A percentile compares a stretch with the other conserved stretches of the same genome.
phyloP scores from a whole-genome alignment of 2,888 invertebrate genomes.

The Diaprepes abbreviatus region DNA sequence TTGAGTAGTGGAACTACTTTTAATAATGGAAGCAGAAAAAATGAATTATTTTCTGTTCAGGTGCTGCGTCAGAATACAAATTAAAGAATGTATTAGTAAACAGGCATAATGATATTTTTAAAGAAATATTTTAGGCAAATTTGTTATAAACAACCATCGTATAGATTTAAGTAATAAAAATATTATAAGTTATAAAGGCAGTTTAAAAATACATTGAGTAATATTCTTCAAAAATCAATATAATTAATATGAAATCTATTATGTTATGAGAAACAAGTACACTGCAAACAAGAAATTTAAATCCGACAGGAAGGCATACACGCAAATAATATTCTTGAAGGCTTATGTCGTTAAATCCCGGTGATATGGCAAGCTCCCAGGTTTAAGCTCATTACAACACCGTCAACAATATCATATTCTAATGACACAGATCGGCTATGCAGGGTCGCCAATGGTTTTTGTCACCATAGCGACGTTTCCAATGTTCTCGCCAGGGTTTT shows the following conservation, averaged over 20 bases:
- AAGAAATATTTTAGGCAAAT: no score
- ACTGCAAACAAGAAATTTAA: slow-evolving; percentile 15
- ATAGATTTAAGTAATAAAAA: no score
- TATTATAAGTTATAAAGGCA: no score
- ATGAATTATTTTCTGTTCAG: no score
- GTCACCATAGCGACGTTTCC: slow-evolving; percentile 51
- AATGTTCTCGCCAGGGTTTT: slow-evolving; percentile 29
- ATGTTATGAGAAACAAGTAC: not conserved
- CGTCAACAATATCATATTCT: slow-evolving; percentile 64
- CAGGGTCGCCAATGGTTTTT: slow-evolving; percentile 45
- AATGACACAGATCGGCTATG: slow-evolving; percentile 59
- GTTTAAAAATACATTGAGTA: slow-evolving; percentile 5
- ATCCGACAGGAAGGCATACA: not conserved
- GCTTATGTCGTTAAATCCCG: slow-evolving; percentile 33
- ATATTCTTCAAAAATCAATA: slow-evolving; percentile 8
- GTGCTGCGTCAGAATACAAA: no score
- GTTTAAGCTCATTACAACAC: slow-evolving; percentile 56
- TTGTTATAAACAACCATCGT: no score
- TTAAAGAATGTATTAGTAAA: no score
- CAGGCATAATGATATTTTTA: no score
- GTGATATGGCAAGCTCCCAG: slow-evolving; percentile 34
- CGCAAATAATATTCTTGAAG: slow-evolving; percentile 31
- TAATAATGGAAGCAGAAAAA: no score
- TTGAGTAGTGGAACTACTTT: no score
- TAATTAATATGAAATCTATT: slow-evolving; percentile 14